phyloP scores from a whole-genome alignment of 2,113 vertebrate genomes.

The Festucalex cinctus region DNA sequence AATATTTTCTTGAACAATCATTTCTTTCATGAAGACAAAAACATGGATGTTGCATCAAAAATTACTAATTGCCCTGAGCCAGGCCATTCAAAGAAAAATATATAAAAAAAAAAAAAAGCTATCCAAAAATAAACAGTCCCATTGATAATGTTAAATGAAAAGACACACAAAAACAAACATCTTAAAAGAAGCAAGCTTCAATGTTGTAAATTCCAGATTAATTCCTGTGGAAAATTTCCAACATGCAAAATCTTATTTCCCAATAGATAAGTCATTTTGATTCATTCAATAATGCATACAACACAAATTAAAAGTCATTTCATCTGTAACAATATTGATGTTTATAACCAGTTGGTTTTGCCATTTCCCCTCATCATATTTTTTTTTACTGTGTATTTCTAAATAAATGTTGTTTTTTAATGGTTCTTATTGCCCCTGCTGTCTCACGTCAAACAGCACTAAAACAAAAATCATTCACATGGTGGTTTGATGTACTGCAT shows the following conservation, averaged over 20 bases:
- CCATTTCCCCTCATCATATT: background rate
- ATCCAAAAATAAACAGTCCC: background rate
- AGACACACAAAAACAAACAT: background rate
- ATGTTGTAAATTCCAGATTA: background rate
- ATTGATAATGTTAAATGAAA: background rate
- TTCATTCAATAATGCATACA: no score
- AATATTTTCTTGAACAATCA: background rate
- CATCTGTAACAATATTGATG: background rate
- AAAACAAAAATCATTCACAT: background rate
- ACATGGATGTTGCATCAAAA: background rate
- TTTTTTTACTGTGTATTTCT: slow-evolving; percentile 16
- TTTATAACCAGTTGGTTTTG: background rate
- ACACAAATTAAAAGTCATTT: background rate
- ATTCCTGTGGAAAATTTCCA: background rate
- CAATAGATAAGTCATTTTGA: background rate
- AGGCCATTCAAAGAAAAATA: background rate
- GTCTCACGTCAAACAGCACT: no score
- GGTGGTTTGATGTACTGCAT: background rate
- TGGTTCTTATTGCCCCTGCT: background rate
- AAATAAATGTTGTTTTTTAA: slow-evolving; percentile 53
- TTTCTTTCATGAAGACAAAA: background rate
- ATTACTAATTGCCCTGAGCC: background rate
- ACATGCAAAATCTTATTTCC: background rate
- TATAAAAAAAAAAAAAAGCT: background rate
- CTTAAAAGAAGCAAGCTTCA: background rate